Evolutionary conservation across 2,113 vertebrate species (phyloP), one percentile per base, ranked within the genome.

Genomic region (Gracilinanus agilis): DNA sequence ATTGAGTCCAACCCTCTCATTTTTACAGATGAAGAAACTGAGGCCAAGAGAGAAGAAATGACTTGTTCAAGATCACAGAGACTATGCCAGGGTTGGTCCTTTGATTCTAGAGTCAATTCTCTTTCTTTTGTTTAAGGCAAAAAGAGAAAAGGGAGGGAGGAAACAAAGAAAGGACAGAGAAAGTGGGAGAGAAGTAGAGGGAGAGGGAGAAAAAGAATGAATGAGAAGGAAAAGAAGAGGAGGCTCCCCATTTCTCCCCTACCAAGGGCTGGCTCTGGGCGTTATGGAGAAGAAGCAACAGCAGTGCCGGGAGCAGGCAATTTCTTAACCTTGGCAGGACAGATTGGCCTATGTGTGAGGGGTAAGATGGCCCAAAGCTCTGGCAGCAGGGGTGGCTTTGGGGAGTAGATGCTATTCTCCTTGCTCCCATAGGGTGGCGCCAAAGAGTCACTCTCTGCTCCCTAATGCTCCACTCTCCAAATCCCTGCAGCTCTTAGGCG

Each of bases 321-420:
- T 40, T 83, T 83, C n/a, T 83, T 83, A 23, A 83, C n/a, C 34
- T 9, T 83, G 67, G n/a, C 67, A 83, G 67, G n/a, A 6, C 12
- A 83, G 19, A 83, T 21, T 40, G 67, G 7, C 7, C n/a, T 2
- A 7, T 16, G 19, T 40, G 67, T n/a, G 0, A n/a, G n/a, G n/a
- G 67, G 67, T 19, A 83, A 83, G 19, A 34, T 40, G 19, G 67
- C 53, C n/a, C 54, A 55, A 16, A 44, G 54, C 9, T 12, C 44
- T 53, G 7, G 0, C 53, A 13, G 21, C 2, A 0, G 0, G 9
- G 53, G 67, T 19, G 0, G 2, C 19, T 34, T 55, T 0, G 24
- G 24, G 90, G 21, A 40, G 1, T 16, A 34, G 19, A 2, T 8
- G 29, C 67, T 53, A 89, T 54, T 10, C 7, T 49, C 40, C 27